Percentiles rank a stretch among this genome's conserved stretches.
Evolutionary conservation across 1,140 invertebrate species (phyloP).

Genomic region (Caenorhabditis inopinata): DNA sequence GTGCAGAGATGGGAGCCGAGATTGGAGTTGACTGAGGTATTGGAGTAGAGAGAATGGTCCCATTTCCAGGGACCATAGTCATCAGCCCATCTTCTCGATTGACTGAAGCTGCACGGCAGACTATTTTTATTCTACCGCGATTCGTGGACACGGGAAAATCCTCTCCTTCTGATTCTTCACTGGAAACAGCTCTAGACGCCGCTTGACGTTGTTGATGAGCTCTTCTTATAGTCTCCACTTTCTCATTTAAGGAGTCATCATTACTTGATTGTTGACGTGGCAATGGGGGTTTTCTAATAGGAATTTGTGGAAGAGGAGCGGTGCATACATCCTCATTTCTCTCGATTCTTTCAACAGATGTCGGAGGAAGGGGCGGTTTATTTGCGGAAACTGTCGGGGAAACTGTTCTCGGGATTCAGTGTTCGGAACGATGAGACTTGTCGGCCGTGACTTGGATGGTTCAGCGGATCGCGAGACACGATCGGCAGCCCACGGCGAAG

Average conservation of each 20-base stretch:
- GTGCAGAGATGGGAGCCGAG: too few species aligned
- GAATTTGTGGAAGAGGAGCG: conserved; percentile 2
- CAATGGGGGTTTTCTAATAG: conserved; percentile 49
- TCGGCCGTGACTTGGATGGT: background rate
- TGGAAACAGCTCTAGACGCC: conserved; percentile 31
- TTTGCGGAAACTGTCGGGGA: background rate
- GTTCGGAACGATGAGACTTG: conserved; percentile 12
- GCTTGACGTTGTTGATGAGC: conserved; percentile 51
- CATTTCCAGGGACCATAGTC: conserved; percentile 11
- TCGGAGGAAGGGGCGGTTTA: conserved; percentile 29
- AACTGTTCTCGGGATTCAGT: conserved; percentile 7
- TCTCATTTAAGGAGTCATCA: conserved; percentile 48
- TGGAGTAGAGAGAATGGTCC: background rate
- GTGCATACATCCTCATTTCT: conserved; percentile 22
- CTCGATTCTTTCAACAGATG: background rate
- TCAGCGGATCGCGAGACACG: conserved; percentile 17
- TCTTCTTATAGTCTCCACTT: conserved; percentile 50
- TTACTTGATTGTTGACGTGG: conserved; percentile 52
- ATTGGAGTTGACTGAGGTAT: background rate
- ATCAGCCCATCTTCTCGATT: conserved; percentile 20
- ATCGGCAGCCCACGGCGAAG: conserved; percentile 24
- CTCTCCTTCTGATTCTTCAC: conserved; percentile 40
- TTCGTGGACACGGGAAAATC: conserved; percentile 26
- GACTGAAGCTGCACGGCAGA: conserved; percentile 27
- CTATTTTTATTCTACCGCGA: conserved; percentile 35